Base-by-base conservation (phyloP, 2,797 vertebrate genomes). In the Helicolenus hilgendorfi region DNA sequence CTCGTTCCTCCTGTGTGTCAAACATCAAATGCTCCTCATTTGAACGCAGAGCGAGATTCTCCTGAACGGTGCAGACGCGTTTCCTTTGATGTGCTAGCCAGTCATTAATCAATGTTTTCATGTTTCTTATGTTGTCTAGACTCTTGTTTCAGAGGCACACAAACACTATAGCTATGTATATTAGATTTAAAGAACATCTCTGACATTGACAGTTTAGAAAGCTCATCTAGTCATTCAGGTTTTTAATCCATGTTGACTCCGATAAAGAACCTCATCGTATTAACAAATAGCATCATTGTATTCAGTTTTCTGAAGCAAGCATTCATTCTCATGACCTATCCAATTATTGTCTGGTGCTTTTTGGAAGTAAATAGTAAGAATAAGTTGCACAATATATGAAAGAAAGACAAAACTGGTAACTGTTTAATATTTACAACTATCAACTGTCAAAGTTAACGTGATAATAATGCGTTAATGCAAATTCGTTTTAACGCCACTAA, bases 1-100 rank as follows among this genome's bases (percentile, higher is more conserved):
- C 49, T 27, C 73, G 60, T 41, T 62, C 70, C 13, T 33, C 83
- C 72, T 55, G 36, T 27, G 86, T 79, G 90, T 89, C 84, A 84
- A 85, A 92, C 91, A 89, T 94, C 89, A 93, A 92, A 94, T 89
- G 65, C 76, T 62, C 72, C 79, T 89, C 65, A 81, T 84, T 58
- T 33, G 59, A 86, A 88, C 62, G 35, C 77, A 13, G 72, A 70
- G 81, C 15, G 29, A 56, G 83, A 79, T 14, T 3, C 80, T 77
- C 49, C 84, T 80, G 68, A 82, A 67, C 35, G 7, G 2, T n/a
- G 70, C 72, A 60, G 60, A 70, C 6, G 18, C 26, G 35, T 33
- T 49, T 13, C 65, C 80, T 89, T 89, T 92, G 79, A 94, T 84
- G 88, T 89, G 80, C 29, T 69, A n/a, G 56, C 63, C 85, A 72